Base-by-base conservation (phyloP, 2,888 invertebrate genomes). In the Orchesellides sinensis region DNA sequence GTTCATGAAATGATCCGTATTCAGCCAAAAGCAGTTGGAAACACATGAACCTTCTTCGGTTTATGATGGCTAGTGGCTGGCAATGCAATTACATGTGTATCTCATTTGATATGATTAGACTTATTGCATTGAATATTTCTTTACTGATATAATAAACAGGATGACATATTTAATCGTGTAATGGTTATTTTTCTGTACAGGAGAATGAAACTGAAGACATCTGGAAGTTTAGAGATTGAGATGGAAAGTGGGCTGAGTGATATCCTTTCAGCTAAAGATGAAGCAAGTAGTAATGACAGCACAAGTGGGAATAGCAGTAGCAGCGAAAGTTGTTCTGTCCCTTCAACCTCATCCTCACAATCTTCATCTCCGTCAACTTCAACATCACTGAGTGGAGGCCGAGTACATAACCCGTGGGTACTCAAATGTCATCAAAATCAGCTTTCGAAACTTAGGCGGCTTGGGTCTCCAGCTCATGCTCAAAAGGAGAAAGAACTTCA, bases 371-470 rank as follows among this genome's bases (percentile, higher is more conserved):
- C 49, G 12, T 35, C 75, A n/a, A 10, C 54, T 12, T 54, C 77
- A 56, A 17, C 77, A 68, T 52, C 74, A 2, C 0, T 47, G 8
- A 10, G 21, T 27, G 21, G 47, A 2, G 17, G 27, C 84, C 86
- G 70, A 56, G 82, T 89, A 27, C 90, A 91, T 68, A 92, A 92
- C 87, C 92, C 92, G 5, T 92, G 92, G 92, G 91, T 91, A 70
- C 89, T 92, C 32, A 91, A 90, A 82, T 92, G 92, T 88, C 92
- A 92, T 88, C 90, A 91, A 79, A 89, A 90, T 70, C 90, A 90
- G 61, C 84, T 91, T 75, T 89, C 89, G 40, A 90, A 90, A 88
- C 89, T 88, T 21, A 74, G 85, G 23, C 74, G 85, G 23, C 61
- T 32, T 90, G 89, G 88, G 32, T 65, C 84, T 14, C 65, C 10